Conservation (phyloP, 2,797 vertebrate genomes). For the Rhinophrynus dorsalis region DNA sequence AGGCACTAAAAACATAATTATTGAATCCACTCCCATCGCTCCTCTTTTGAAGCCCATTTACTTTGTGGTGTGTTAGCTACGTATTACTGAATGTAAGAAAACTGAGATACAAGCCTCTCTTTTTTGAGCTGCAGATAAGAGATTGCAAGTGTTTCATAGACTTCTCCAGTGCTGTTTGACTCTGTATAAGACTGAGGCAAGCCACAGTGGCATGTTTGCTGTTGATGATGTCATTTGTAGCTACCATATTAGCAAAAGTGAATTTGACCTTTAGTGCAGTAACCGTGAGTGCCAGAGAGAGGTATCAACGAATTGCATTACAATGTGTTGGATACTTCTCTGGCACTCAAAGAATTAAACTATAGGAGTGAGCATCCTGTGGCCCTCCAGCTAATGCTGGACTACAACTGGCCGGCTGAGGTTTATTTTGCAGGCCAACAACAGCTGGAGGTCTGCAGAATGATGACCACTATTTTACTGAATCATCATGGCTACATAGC, state of each 20-base stretch:
- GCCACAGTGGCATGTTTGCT: neutral
- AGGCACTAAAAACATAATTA: neutral
- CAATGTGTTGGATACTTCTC: too few species aligned
- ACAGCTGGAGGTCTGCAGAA: too few species aligned
- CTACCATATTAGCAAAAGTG: neutral
- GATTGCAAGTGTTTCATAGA: neutral
- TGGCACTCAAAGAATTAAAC: too few species aligned
- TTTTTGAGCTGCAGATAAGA: neutral
- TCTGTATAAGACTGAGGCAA: neutral
- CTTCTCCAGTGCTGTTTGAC: neutral
- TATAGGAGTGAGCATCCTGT: too few species aligned
- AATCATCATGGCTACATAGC: too few species aligned
- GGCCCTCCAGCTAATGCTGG: too few species aligned
- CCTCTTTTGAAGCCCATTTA: neutral
- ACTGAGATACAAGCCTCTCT: neutral
- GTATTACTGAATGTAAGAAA: slow-evolving; percentile 27
- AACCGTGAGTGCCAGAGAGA: too few species aligned
- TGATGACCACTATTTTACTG: too few species aligned
- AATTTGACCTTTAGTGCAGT: too few species aligned
- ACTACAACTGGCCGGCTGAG: too few species aligned
- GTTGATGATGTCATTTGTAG: neutral
- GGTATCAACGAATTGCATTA: too few species aligned
- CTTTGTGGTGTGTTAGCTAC: slow-evolving; percentile 26
- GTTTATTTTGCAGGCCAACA: too few species aligned
- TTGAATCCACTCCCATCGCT: neutral